These are phyloP conservation scores for Thunnus thynnus DNA, from an alignment of 2,113 vertebrate genomes.

Conservation along the genomic window DNA sequence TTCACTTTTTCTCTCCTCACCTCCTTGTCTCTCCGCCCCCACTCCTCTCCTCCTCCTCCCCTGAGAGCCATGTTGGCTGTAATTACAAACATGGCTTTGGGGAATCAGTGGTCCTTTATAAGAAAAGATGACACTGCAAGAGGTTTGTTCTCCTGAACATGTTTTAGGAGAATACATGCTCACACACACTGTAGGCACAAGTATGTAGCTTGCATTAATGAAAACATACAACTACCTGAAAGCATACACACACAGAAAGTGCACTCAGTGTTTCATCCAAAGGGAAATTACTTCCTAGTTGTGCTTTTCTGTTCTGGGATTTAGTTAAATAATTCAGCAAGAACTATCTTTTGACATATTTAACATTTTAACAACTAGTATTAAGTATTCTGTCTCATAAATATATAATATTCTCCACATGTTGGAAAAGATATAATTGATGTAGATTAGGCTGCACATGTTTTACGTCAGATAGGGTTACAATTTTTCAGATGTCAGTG, in stretches of 20 bases:
- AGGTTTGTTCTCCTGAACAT: constrained; percentile 44
- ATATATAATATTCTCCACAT: constrained; percentile 1
- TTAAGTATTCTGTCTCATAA: not conserved
- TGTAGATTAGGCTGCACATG: not conserved
- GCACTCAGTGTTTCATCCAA: not conserved
- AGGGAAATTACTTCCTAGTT: constrained; percentile 20
- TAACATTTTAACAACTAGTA: constrained; percentile 3
- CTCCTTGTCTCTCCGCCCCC: constrained; percentile 24
- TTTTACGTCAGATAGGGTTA: not conserved
- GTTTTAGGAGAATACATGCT: constrained; percentile 34
- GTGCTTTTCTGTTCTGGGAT: constrained; percentile 11
- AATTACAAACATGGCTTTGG: constrained; percentile 74
- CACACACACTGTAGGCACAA: not conserved
- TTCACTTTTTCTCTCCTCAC: constrained; percentile 19
- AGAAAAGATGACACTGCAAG: constrained; percentile 64
- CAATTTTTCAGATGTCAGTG: not conserved
- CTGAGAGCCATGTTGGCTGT: constrained; percentile 50
- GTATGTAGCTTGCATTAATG: constrained; percentile 10
- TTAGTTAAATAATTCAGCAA: constrained; percentile 24
- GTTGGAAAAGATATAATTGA: not conserved
- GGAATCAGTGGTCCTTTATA: constrained; percentile 52
- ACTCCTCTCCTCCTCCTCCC: constrained; percentile 26
- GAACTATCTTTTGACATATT: not conserved
- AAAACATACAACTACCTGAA: constrained; percentile 26
- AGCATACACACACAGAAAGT: constrained; percentile 18